phyloP scores from a whole-genome alignment of 2,113 vertebrate species.

The Paratilapia polleni region DNA sequence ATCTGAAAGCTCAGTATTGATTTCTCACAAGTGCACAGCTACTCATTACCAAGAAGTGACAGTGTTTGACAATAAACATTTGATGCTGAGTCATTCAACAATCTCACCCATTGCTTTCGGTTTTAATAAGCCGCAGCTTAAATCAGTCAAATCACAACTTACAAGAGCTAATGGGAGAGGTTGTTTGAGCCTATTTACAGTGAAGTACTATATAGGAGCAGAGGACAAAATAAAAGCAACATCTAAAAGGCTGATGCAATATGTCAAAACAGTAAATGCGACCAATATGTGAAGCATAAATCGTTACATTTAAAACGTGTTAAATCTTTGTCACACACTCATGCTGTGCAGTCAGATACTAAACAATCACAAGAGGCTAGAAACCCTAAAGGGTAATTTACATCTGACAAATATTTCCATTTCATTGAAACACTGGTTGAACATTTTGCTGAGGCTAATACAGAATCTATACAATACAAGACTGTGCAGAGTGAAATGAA shows the following conservation, averaged over 20 bases:
- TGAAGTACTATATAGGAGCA: neutral
- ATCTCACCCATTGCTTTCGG: neutral
- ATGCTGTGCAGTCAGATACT: neutral
- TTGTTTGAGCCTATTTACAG: neutral
- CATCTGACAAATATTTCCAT: neutral
- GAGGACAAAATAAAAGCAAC: neutral
- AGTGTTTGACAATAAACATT: conserved; percentile 3
- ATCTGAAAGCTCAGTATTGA: neutral
- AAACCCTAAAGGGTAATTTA: too few relatives aligned
- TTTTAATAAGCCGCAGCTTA: neutral
- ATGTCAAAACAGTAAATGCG: neutral
- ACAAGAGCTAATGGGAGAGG: neutral
- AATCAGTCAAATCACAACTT: conserved; percentile 5
- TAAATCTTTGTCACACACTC: neutral
- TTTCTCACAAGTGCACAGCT: neutral
- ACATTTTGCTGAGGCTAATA: neutral
- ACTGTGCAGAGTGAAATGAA: neutral
- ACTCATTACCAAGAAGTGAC: conserved; percentile 27
- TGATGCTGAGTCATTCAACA: conserved; percentile 31
- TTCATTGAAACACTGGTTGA: neutral
- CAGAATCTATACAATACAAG: neutral
- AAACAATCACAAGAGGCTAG: too few relatives aligned
- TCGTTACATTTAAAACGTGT: too few relatives aligned
- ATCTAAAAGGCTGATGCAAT: neutral
- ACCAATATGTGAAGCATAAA: neutral